These are phyloP conservation scores for Epizoanthus scotinus DNA, from an alignment of 92 coral and sea anemone species.

Conservation along the genomic window DNA sequence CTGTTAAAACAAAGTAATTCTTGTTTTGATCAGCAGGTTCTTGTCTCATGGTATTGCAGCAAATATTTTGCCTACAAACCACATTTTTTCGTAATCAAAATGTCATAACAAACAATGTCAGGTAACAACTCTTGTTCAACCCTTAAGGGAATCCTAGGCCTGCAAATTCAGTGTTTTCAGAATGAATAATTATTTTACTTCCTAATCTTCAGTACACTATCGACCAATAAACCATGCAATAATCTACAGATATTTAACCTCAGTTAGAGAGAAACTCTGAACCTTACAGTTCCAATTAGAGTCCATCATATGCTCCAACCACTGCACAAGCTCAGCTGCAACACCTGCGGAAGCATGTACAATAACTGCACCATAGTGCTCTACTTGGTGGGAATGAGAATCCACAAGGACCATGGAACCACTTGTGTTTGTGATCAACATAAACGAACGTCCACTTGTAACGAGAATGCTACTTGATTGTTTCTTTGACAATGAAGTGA, in stretches of 20 bases:
- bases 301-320: conserved; percentile 30
- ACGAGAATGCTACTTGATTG: conserved; percentile 40
- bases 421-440: conserved; percentile 42
- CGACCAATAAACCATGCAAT: not conserved
- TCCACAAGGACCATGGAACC: conserved; percentile 47
- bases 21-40: too few relatives aligned
- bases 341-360: conserved; percentile 31
- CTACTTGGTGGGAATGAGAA: conserved; percentile 32
- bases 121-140: too few relatives aligned
- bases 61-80: too few relatives aligned
- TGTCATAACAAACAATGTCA: too few relatives aligned
- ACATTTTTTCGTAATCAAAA: too few relatives aligned
- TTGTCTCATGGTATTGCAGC: too few relatives aligned
- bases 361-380: conserved; percentile 42
- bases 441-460: conserved; percentile 33
- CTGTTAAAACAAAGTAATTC: too few relatives aligned
- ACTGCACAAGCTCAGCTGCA: conserved; percentile 34
- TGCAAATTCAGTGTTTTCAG: too few relatives aligned
- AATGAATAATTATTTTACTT: not conserved
- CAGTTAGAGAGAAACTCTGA: conserved; percentile 32
- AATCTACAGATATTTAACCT: conserved; percentile 2
- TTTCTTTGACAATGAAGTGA: not conserved
- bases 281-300: conserved; percentile 18
- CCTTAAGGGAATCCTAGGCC: too few relatives aligned
- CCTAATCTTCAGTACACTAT: not conserved